Percentiles rank a stretch among this genome's conserved stretches.
phyloP scores from a whole-genome alignment of 2,888 invertebrate species.

The Dysmachus trigonus region DNA sequence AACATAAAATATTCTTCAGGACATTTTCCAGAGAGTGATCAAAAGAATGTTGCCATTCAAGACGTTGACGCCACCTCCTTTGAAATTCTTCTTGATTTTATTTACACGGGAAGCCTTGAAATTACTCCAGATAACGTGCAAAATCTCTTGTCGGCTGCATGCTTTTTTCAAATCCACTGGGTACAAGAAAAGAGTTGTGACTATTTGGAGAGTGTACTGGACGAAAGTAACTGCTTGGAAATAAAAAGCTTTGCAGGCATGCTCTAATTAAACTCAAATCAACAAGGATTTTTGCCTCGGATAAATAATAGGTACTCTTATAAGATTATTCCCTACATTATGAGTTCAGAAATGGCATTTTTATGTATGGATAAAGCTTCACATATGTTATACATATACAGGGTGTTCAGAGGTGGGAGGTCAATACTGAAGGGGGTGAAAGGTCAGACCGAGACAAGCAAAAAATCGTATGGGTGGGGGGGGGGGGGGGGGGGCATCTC shows the following conservation, averaged over 20 bases:
- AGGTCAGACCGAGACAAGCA: too few relatives aligned
- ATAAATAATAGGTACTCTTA: neutral
- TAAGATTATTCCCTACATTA: neutral
- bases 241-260: constrained; percentile 47
- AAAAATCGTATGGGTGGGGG: too few relatives aligned
- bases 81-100: constrained; percentile 39
- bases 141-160: constrained; percentile 35
- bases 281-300: neutral
- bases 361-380: neutral
- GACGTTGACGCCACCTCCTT: constrained; percentile 39
- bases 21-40: constrained; percentile 43
- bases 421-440: too few relatives aligned
- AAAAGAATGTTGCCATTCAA: constrained; percentile 40
- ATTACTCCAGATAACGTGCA: constrained; percentile 46
- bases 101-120: constrained; percentile 47
- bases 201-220: constrained; percentile 36
- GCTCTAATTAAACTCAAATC: neutral
- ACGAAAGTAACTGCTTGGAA: constrained; percentile 44
- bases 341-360: neutral
- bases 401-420: too few relatives aligned
- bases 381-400: neutral
- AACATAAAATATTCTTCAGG: constrained; percentile 11
- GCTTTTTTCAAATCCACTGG: constrained; percentile 46
- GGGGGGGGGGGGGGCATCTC: too few relatives aligned
- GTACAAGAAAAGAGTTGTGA: constrained; percentile 48